Evolutionary conservation across 1,140 invertebrate genomes (phyloP), one percentile per base, ranked within the genome.

Genomic region (Drosophila murphyi): DNA sequence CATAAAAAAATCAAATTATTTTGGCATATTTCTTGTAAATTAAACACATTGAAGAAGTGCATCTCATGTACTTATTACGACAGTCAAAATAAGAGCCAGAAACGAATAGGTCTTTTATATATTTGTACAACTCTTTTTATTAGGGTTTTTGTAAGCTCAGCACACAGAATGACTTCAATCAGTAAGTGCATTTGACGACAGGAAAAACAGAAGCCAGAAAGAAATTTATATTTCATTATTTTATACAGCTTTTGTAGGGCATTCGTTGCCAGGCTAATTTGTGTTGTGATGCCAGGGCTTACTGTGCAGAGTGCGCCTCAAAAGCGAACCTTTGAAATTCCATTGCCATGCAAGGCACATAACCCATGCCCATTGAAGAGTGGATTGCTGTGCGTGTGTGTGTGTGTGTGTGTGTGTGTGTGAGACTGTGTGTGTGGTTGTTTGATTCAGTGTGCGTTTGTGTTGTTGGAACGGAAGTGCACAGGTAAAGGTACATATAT

Each of bases 281-380:
- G 3, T 10, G 29, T 37, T 54, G 55, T 6, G 8, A 29, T 59
- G 51, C 29, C 39, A 35, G 39, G 43, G 5, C 12, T 73, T 69
- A 55, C 54, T 73, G 64, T 69, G 71, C 71, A 61, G 20, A 61
- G 51, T 74, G 65, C 51, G 57, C 43, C 56, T 43, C 41, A 57
- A 6, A 56, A 71, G 59, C 57, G 54, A 52, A 51, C 45, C 51
- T 57, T 50, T 62, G 45, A 71, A 54, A 71, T 68, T 60, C 47
- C 61, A 72, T 76, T 76, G 69, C 45, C 35, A 76, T 76, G 72
- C 76, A 32, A 63, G 31, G 45, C 73, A 76, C 63, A 77, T 43
- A 74, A 50, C 34, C 6, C 43, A 28, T 62, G 10, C 28, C 43
- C 73, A 61, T 70, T 65, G 45, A 64, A 10, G 41, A 12, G 5